Conservation (phyloP, 2,888 invertebrate species). For the Magallana nippona region DNA sequence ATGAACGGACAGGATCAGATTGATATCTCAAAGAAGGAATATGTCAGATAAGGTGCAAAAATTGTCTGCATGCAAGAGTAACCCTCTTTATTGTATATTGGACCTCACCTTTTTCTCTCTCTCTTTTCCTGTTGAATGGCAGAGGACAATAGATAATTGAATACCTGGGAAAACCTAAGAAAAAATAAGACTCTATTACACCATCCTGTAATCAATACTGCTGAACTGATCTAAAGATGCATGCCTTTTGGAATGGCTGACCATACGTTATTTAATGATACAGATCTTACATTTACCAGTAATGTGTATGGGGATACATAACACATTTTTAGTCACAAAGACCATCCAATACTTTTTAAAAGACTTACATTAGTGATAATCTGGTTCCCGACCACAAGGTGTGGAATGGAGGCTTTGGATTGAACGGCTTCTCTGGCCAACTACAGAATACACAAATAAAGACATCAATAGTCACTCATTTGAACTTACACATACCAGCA, state of each 20-base stretch:
- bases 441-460: slow-evolving; percentile 62
- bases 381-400: slow-evolving; percentile 97
- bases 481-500: no score
- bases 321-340: not conserved
- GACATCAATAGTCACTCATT: not conserved
- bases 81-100: no score
- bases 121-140: slow-evolving; percentile 88
- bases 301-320: no score
- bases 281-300: no score
- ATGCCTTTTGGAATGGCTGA: no score
- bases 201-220: no score
- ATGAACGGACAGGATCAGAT: not conserved
- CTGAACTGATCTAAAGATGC: no score
- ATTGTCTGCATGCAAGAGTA: no score
- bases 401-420: slow-evolving; percentile 94
- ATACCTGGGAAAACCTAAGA: slow-evolving; percentile 93
- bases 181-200: not conserved
- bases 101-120: slow-evolving; percentile 78
- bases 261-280: no score
- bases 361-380: slow-evolving; percentile 92
- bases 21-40: no score
- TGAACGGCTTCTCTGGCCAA: slow-evolving; percentile 97
- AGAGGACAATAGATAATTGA: slow-evolving; percentile 93
- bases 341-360: not conserved
- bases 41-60: no score